phyloP scores from a whole-genome alignment of 2,888 invertebrate species.

The Campoplex capitator region DNA sequence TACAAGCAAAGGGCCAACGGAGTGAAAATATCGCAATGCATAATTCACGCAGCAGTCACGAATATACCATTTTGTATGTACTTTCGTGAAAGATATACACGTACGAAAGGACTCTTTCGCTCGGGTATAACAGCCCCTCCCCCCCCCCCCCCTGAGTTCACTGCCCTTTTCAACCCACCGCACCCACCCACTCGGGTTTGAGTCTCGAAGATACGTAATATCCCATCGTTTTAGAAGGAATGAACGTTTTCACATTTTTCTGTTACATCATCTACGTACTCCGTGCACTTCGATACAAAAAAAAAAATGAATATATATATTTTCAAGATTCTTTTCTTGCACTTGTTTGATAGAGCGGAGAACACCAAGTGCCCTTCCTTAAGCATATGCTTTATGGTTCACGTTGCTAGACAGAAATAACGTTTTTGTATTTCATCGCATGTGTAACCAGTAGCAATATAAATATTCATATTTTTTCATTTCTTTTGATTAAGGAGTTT shows the following conservation, averaged over 20 bases:
- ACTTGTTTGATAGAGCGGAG: conserved; percentile 1
- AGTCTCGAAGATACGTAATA: conserved; percentile 41
- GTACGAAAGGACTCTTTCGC: conserved; percentile 27
- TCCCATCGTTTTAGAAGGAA: conserved; percentile 27
- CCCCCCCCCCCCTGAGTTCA: conserved; percentile 12
- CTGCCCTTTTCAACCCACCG: conserved; percentile 36
- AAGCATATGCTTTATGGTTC: background rate
- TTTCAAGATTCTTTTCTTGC: conserved; percentile 13
- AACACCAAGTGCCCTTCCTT: conserved; percentile 8
- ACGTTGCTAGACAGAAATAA: background rate
- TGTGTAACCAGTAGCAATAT: background rate
- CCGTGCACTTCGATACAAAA: background rate
- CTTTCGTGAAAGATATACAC: conserved; percentile 45
- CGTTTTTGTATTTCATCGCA: background rate
- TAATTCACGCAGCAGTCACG: conserved; percentile 44
- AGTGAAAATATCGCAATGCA: conserved; percentile 48
- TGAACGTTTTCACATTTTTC: conserved; percentile 23
- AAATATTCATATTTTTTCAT: background rate
- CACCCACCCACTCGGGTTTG: conserved; percentile 12
- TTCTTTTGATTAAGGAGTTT: too few relatives aligned
- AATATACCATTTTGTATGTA: conserved; percentile 53
- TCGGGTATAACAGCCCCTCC: background rate
- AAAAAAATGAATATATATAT: background rate
- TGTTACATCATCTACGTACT: background rate
- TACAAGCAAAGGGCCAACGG: conserved; percentile 27